Evolutionary conservation across 2,113 vertebrate species (phyloP).

Genomic region (Spheniscus mendiculus): DNA sequence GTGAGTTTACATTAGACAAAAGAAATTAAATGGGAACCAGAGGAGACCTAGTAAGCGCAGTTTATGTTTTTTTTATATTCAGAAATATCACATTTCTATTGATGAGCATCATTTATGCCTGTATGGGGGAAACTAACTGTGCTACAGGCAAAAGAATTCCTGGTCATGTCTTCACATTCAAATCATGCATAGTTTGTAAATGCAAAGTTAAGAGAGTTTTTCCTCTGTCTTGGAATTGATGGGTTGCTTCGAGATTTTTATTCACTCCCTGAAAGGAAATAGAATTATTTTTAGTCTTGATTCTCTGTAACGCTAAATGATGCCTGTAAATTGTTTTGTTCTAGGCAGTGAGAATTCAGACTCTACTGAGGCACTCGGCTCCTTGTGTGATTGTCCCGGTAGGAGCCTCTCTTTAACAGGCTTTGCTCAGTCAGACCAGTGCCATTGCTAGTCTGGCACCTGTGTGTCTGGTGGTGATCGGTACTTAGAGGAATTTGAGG

Average conservation of each 20-base stretch:
- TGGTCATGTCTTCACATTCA: constrained; percentile 13
- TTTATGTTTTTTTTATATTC: constrained; percentile 46
- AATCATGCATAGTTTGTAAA: not conserved
- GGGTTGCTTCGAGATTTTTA: not conserved
- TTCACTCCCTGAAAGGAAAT: not conserved
- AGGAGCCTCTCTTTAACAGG: not conserved
- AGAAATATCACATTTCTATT: constrained; percentile 62
- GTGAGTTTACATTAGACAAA: constrained; percentile 77
- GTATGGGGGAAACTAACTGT: constrained; percentile 7
- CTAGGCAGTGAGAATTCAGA: not conserved
- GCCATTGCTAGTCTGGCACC: not conserved
- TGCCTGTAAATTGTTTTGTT: not conserved
- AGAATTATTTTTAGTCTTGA: not conserved
- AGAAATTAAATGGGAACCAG: constrained; percentile 73
- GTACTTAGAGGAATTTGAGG: not conserved
- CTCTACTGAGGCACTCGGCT: not conserved
- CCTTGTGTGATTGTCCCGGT: not conserved
- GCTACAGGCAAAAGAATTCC: constrained; percentile 38
- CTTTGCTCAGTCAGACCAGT: fast-evolving
- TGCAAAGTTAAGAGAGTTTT: not conserved
- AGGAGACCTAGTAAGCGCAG: constrained; percentile 56
- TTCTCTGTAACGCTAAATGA: not conserved
- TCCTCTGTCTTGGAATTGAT: not conserved
- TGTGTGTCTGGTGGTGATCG: not conserved
- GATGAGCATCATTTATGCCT: constrained; percentile 55